Base-by-base conservation (phyloP, 2,113 vertebrate species). In the Osmerus eperlanus region DNA sequence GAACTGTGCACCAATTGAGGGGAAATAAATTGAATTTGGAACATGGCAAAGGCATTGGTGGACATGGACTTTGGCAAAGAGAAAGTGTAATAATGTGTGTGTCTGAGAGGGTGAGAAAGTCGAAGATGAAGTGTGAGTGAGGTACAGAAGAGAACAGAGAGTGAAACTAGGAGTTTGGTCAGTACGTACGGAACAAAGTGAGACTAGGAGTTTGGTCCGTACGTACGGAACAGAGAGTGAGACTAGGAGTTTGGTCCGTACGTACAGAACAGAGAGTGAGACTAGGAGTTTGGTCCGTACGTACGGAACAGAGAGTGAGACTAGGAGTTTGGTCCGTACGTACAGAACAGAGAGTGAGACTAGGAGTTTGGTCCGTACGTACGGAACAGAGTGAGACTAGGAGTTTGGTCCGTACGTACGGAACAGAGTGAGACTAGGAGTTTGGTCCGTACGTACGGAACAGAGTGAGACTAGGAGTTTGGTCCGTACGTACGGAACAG, bases 161-260 rank as follows among this genome's bases (percentile, higher is more conserved):
- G 62, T 64, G 2, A 56, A 7, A 56, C 16, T 3, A 54, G 72
- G 25, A 55, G 28, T 51, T 9, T 16, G 11, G 16, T 28, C 6
- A 69, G 36, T 6, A 67, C 25, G 28, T 47, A 18, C 54, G 54
- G 67, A 58, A 62, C 67, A 72, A 25, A 58, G n/a, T 16, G 55
- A 28, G 25, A 28, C 25, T 28, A 28, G 25, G 25, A 28, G 25
- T 28, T 28, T 28, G 25, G 25, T 70, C 6, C 68, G 36, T 6
- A 67, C 32, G 28, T 47, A 18, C 54, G 54, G 67, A 58, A 62
- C 67, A 72, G 32, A 58, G 28, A 47, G n/a, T 16, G 55, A 25
- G 25, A 25, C 25, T 25, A 2, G 71, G 23, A 55, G 28, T 51
- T 9, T 16, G 11, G 16, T 70, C 6, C 69, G 36, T 6, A 67